Base-by-base conservation (phyloP, 2,113 vertebrate genomes). In the Pteronura brasiliensis region DNA sequence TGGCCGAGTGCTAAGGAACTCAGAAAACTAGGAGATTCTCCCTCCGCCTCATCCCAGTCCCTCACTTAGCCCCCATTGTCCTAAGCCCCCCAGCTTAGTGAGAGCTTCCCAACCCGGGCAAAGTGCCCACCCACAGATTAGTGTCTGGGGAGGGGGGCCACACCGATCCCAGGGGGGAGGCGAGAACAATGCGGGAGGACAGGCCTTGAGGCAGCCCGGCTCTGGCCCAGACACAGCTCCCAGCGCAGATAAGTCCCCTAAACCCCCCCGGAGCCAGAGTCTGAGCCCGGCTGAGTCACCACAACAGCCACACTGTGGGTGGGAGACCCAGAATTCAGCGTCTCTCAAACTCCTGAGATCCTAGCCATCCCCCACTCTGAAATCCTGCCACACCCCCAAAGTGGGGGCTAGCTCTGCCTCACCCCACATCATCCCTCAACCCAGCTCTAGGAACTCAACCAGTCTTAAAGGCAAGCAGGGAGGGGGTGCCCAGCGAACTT, bases 221-320 rank as follows among this genome's bases (percentile, higher is more conserved):
- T 87, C 93, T 72, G 93, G 97, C 97, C 97, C 97, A 98, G 97
- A 98, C 98, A 80, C 90, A 88, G 96, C 96, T 97, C 97, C 89
- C 93, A 93, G 95, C 97, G 85, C 85, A 95, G 97, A 91, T 98
- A 98, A 98, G 97, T 97, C 98, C 97, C 97, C 97, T 98, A 98
- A 98, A 96, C 94, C 98, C 97, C 65, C 97, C 96, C 47, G 97
- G 97, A 98, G 98, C 98, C 98, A 97, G 96, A 97, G 97, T 98
- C 98, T 98, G 97, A 98, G 98, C 97, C 96, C 0, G 14, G 94
- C 96, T 98, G 97, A 98, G 97, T 98, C 98, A 98, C 97, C 90
- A 29, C 85, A 88, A 52, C 95, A 97, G 97, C 93, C 88, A 87
- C 97, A 92, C 95, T 61, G 97, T 98, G 97, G 98, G 98, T 98